A percentile compares a stretch with the other conserved stretches of the same genome.
Evolutionary conservation across 2,113 vertebrate species (phyloP).

Genomic region (Strigops habroptila): DNA sequence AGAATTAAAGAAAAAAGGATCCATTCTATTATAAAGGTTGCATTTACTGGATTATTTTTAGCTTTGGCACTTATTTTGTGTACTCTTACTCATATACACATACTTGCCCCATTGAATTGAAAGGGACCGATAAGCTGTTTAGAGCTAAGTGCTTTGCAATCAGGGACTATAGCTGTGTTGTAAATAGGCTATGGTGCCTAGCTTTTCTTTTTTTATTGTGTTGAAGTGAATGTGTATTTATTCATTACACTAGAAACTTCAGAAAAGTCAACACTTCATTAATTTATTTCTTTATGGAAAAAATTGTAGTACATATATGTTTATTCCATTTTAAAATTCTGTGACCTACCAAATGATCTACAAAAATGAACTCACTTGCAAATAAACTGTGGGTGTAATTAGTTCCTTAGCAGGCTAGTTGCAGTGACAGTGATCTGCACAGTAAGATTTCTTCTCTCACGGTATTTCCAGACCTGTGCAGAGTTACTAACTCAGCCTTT

Average conservation of each 20-base stretch:
- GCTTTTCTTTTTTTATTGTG: not conserved
- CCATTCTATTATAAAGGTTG: not conserved
- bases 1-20: not conserved
- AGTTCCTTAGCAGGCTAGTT: not conserved
- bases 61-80: not conserved
- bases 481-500: not conserved
- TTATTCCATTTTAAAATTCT: not conserved
- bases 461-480: not conserved
- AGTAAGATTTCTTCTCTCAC: not conserved
- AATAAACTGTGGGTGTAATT: not conserved
- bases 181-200: not conserved
- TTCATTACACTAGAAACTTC: not conserved
- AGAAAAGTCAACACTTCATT: not conserved
- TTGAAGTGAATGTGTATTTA: not conserved
- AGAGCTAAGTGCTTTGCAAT: not conserved
- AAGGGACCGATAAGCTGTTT: not conserved
- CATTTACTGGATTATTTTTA: conserved; percentile 16
- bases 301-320: not conserved
- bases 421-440: not conserved
- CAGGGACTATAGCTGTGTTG: not conserved
- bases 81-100: not conserved
- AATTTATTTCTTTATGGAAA: not conserved
- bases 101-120: not conserved
- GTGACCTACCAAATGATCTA: not conserved
- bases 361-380: not conserved